Evolutionary conservation across 2,888 invertebrate genomes (phyloP).

Genomic region (Synanthedon andrenaeformis): DNA sequence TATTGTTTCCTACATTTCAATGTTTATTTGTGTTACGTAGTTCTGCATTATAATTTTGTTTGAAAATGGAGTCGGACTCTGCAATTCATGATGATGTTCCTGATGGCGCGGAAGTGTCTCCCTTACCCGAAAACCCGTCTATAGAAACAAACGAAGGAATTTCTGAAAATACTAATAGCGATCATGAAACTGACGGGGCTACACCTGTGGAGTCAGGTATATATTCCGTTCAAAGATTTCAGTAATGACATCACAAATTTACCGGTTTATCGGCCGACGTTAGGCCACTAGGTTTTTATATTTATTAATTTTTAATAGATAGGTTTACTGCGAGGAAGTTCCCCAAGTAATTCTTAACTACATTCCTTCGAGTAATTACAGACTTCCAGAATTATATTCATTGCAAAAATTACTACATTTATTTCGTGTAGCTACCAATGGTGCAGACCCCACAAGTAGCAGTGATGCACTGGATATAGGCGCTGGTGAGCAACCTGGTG

Average conservation of each 20-base stretch:
- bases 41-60: constrained; percentile 10
- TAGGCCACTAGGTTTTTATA: no score
- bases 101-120: constrained; percentile 65
- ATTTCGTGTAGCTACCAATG: constrained; percentile 38
- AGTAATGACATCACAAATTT: no score
- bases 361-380: no score
- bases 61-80: constrained; percentile 55
- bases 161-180: constrained; percentile 45
- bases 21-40: constrained; percentile 27
- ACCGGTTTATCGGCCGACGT: no score
- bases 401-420: constrained; percentile 10
- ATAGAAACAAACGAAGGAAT: constrained; percentile 39
- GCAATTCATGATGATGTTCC: constrained; percentile 44
- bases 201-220: constrained; percentile 41
- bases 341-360: no score
- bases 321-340: no score
- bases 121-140: constrained; percentile 45
- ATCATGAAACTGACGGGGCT: constrained; percentile 37
- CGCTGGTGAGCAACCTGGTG: constrained; percentile 27
- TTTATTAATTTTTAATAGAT: no score
- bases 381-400: neutral
- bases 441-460: constrained; percentile 52
- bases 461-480: constrained; percentile 50
- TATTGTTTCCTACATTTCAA: constrained; percentile 29
- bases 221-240: neutral